Conservation (phyloP, 2,797 vertebrate species). For the Poeciliopsis paucimaculata region DNA sequence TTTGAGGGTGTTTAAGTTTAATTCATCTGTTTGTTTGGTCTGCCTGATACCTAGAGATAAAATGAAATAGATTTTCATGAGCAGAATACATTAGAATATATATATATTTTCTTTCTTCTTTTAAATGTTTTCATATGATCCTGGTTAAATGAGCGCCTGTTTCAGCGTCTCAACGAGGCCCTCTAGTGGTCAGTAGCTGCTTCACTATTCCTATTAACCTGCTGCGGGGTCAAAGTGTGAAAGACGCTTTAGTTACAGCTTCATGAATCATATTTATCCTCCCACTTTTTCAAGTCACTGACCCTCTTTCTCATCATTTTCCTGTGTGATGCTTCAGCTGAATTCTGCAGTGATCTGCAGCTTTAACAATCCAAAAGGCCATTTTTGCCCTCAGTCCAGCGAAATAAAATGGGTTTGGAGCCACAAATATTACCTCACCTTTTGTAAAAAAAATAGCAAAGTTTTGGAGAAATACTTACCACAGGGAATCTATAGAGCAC, state of each 20-base stretch:
- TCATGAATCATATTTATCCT: slow-evolving; percentile 63
- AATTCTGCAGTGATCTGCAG: slow-evolving; percentile 7
- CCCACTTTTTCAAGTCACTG: slow-evolving; percentile 28
- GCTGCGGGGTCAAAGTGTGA: slow-evolving; percentile 11
- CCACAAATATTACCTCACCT: no score
- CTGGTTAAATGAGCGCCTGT: background rate
- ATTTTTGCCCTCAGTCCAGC: no score
- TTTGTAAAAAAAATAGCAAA: no score
- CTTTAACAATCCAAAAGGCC: no score
- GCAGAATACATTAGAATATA: background rate
- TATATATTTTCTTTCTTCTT: background rate
- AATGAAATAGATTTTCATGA: background rate
- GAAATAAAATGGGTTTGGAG: no score
- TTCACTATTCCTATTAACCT: background rate
- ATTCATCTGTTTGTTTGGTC: background rate
- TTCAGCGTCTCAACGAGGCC: slow-evolving; percentile 7
- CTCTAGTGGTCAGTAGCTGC: slow-evolving; percentile 7
- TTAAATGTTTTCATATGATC: background rate
- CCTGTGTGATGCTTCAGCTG: slow-evolving; percentile 59
- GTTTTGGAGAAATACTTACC: no score
- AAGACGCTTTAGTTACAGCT: slow-evolving; percentile 26
- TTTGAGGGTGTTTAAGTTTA: background rate
- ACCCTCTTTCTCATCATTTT: background rate
- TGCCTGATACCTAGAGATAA: background rate
- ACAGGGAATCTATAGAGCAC: no score